Evolutionary conservation across 2,113 vertebrate genomes (phyloP), one percentile per base, ranked within the genome.

Genomic region (Oryctolagus cuniculus): DNA sequence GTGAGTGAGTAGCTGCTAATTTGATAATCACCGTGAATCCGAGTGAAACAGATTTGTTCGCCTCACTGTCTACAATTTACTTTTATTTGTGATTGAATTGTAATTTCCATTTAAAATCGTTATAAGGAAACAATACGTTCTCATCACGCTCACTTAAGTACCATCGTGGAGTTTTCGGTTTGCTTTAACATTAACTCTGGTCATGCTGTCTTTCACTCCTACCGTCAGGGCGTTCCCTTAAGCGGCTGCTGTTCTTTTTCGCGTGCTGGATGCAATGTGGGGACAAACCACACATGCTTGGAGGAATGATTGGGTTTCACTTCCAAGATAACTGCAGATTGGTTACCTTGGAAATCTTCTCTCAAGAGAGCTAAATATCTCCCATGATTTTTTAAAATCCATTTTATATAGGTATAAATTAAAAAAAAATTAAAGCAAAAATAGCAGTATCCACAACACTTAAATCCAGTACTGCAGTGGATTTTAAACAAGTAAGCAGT

Each of bases 81-180:
- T 95, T 97, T 93, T 74, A 96, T 95, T 96, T 96, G 94, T 95
- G 93, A 96, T 94, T 94, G 86, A 78, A 83, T 85, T 90, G 93
- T 82, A 96, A 93, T 93, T 96, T 94, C 92, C 92, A 78, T 93
- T 97, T 95, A 93, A 96, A 96, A 86, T 95, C 81, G 86, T 92
- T 95, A 90, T 79, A 88, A 92, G 90, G 85, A 93, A 95, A 86
- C 92, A 89, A 36, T 88, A 64, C 29, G 6, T 85, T 66, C 87
- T 36, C 72, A 72, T 72, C 74, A 91, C 4, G 19, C 92, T 97
- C 86, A 79, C 89, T 93, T 77, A 88, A 95, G 67, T 87, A 53
- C 87, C 58, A n/a, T 95, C 84, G 84, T 81, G 87, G 70, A 73
- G 87, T 74, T 88, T 91, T 79, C 25, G n/a, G 83, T 87, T 90